Conservation (phyloP, 2,113 vertebrate species). For the Pogona vitticeps region DNA sequence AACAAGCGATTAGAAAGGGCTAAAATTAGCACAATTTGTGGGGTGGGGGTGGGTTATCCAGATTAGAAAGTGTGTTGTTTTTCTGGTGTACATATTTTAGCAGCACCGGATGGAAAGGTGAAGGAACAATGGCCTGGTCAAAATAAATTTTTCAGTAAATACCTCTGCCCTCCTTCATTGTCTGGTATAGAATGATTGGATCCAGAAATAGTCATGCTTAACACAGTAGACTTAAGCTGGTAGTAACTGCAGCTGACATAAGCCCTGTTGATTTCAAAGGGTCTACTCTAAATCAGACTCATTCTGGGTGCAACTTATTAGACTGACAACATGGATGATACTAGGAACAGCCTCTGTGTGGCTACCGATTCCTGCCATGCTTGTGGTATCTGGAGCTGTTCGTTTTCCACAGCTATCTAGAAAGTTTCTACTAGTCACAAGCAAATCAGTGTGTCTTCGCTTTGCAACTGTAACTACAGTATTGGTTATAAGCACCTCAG, state of each 20-base stretch:
- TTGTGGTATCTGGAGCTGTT: neutral
- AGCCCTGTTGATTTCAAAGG: too few species aligned
- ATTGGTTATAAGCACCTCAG: too few species aligned
- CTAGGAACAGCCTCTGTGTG: neutral
- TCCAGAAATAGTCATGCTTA: neutral
- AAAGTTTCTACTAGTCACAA: neutral
- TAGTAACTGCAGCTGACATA: too few species aligned
- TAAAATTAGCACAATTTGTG: neutral
- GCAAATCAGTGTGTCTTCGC: too few species aligned
- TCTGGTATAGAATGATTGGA: neutral
- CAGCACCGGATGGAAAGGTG: rapidly evolving
- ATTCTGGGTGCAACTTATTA: too few species aligned
- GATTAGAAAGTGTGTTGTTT: neutral
- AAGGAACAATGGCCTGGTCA: rapidly evolving
- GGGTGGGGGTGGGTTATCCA: neutral
- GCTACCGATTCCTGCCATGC: neutral
- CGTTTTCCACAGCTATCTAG: neutral
- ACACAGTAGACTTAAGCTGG: neutral
- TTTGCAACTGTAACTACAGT: too few species aligned
- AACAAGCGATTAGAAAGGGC: neutral
- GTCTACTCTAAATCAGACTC: too few species aligned
- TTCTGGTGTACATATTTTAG: slow-evolving; percentile 14
- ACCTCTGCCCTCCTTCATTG: neutral
- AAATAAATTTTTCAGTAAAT: rapidly evolving
- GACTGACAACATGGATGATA: neutral